Evolutionary conservation across 2,797 vertebrate genomes (phyloP).

Genomic region (Erethizon dorsatum): DNA sequence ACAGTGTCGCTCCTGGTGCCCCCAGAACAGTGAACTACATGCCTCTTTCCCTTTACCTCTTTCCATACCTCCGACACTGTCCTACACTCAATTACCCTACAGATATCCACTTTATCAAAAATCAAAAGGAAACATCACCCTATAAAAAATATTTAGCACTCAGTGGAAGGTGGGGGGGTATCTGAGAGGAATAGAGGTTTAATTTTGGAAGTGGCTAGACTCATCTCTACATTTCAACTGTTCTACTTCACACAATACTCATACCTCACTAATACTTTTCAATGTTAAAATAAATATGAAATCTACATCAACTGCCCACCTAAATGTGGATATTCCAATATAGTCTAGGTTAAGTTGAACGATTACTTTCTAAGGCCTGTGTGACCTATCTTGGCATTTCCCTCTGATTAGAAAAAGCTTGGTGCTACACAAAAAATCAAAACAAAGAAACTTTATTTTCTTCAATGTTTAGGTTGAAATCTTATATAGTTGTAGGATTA

Average conservation of each 20-base stretch:
- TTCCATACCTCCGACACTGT: background rate
- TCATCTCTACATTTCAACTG: background rate
- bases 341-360: background rate
- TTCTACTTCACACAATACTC: conserved; percentile 22
- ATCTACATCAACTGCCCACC: background rate
- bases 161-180: background rate
- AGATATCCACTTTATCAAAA: background rate
- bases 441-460: background rate
- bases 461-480: background rate
- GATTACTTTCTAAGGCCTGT: background rate
- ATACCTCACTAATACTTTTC: background rate
- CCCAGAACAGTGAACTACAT: background rate
- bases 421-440: conserved; percentile 29
- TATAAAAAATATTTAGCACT: background rate
- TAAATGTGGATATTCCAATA: background rate
- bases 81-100: background rate
- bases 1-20: background rate
- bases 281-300: background rate
- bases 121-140: conserved; percentile 20
- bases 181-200: background rate
- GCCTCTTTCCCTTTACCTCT: background rate
- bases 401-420: conserved; percentile 10
- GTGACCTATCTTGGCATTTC: conserved; percentile 42
- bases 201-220: background rate
- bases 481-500: background rate